phyloP scores from a whole-genome alignment of 2,113 vertebrate genomes.

The Sebastes schlegelii region DNA sequence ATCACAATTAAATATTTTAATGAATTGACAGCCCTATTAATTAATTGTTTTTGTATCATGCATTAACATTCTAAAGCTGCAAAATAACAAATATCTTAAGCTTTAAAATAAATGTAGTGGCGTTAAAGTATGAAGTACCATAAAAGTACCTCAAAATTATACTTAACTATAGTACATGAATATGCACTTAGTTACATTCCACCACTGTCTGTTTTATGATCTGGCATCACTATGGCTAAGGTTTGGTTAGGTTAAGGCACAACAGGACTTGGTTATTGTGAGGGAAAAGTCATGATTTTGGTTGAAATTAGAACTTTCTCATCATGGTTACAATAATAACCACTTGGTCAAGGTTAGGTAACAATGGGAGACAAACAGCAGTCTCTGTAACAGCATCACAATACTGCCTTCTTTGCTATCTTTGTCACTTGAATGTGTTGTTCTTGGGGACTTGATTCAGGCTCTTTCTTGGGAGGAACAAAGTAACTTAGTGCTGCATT shows the following conservation, averaged over 20 bases:
- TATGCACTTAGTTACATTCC: not conserved
- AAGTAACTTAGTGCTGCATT: not conserved
- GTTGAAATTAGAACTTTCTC: not conserved
- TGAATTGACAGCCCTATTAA: not conserved
- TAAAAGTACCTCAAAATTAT: not conserved
- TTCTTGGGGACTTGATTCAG: not conserved
- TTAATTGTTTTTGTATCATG: not conserved
- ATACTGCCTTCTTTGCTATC: not conserved
- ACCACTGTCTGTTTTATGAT: not conserved
- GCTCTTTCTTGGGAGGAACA: not conserved
- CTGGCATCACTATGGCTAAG: no score
- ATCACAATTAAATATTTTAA: no score
- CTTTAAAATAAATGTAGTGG: not conserved
- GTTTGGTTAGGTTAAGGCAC: no score
- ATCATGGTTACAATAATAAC: not conserved
- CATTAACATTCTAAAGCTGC: not conserved
- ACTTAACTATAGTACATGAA: not conserved
- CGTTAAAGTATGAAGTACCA: not conserved
- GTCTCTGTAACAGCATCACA: not conserved
- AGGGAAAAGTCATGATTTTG: not conserved
- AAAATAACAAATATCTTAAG: not conserved
- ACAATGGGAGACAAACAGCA: not conserved
- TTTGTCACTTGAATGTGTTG: not conserved
- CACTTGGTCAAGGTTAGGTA: not conserved
- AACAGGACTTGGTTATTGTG: no score